Conservation (phyloP, 2,113 vertebrate genomes). For the Limnothrissa miodon region DNA sequence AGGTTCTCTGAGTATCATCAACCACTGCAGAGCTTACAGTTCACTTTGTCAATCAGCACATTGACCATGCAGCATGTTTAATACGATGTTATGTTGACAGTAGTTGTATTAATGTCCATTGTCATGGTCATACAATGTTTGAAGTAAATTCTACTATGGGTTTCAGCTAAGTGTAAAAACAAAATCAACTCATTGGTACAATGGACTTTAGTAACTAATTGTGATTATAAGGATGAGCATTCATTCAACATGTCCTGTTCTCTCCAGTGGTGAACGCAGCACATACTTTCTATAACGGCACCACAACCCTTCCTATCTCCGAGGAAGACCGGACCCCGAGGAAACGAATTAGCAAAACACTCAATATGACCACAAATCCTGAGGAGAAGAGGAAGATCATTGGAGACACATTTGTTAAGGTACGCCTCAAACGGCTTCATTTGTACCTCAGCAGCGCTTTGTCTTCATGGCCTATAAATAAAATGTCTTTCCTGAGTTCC, state of each 20-base stretch:
- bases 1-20: background rate
- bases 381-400: constrained; percentile 99
- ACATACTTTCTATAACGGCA: constrained; percentile 98
- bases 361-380: constrained; percentile 98
- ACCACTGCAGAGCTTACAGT: background rate
- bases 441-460: background rate
- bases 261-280: constrained; percentile 92
- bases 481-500: too few species aligned
- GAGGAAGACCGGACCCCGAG: constrained; percentile 96
- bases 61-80: too few species aligned
- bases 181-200: background rate
- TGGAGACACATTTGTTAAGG: constrained; percentile 98
- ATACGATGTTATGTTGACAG: too few species aligned
- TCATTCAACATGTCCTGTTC: background rate
- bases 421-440: constrained; percentile 45
- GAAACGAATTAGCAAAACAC: constrained; percentile 97
- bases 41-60: too few species aligned
- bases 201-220: background rate
- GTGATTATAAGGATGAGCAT: background rate
- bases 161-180: background rate
- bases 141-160: background rate
- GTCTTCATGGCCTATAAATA: background rate
- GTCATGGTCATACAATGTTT: too few species aligned
- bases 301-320: constrained; percentile 96
- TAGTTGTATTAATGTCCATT: too few species aligned